These are phyloP conservation scores for Drosophila nebulosa DNA, from an alignment of 1,140 invertebrate genomes.

Conservation along the genomic window DNA sequence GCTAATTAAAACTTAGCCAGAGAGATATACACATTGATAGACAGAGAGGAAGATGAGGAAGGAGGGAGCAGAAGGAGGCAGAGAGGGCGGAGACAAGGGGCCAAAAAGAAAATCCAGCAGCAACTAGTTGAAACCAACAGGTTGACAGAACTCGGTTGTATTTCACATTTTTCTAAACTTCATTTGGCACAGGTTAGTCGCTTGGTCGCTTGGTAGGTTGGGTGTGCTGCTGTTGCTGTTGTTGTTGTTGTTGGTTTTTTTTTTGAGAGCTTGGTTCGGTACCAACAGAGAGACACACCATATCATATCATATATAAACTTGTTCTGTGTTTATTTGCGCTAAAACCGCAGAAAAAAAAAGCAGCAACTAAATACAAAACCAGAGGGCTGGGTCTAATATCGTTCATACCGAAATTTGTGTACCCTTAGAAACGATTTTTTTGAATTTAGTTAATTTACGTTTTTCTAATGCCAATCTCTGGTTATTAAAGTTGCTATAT, in stretches of 20 bases:
- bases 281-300: slow-evolving; percentile 2
- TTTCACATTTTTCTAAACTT: neutral
- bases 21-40: neutral
- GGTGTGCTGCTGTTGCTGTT: neutral
- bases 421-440: neutral
- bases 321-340: slow-evolving; percentile 43
- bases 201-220: no score
- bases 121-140: slow-evolving; percentile 26
- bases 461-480: no score
- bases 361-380: neutral
- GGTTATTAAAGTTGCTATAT: no score
- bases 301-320: slow-evolving; percentile 35
- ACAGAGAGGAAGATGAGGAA: neutral
- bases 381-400: neutral
- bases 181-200: neutral
- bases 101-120: slow-evolving; percentile 32
- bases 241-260: neutral
- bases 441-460: no score
- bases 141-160: slow-evolving; percentile 13
- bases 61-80: neutral
- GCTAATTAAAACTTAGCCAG: slow-evolving; percentile 12
- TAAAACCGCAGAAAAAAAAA: slow-evolving; percentile 57
- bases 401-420: neutral
- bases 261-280: neutral
- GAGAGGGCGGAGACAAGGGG: no score